Base-by-base conservation (phyloP, 2,888 invertebrate genomes). In the Rapana venosa region DNA sequence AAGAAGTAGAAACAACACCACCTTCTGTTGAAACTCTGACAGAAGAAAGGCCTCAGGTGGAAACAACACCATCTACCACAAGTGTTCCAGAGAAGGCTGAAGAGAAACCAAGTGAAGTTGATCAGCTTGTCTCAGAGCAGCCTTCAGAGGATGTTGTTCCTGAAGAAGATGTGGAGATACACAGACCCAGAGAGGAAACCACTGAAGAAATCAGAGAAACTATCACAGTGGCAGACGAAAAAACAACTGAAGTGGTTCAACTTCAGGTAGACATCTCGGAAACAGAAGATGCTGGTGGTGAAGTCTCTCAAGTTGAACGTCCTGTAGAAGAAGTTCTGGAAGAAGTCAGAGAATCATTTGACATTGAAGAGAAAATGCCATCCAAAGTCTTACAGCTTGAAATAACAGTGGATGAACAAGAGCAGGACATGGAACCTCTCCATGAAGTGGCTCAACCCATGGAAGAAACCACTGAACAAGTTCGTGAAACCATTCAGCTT, bases 401-500 rank as follows among this genome's bases (percentile, higher is more conserved):
- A 79, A 66, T 90, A 79, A 89, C 88, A 81, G 47, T 91, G 79
- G 90, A 91, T 61, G 88, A 90, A 35, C 87, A 90, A 30, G 87
- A 89, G 66, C 77, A 90, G 20, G 90, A 87, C 47, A 77, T 61
- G 20, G 74, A 87, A 56, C 81, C 90, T 32, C 90, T 90, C 61
- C 47, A 61, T 22, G 87, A 91, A 88, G 88, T 86, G 89, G 92
- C 92, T 77, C 92, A 92, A 79, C 93, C 89, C 35, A 90, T 90
- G 81, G 90, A 87, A 70, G 90, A 90, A 79, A 85, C 66, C 35
- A 89, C 89, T 47, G 90, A 88, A 36, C 87, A 89, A 77, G 81
- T 87, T 58, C 90, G 91, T 58, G 92, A 92, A 87, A 90, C 91
- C 30, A 91, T 93, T 47, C 79, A 79, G 74, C 87, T 93, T 56